Base-by-base conservation (phyloP, 1,140 invertebrate species). In the Bombyx mandarina region DNA sequence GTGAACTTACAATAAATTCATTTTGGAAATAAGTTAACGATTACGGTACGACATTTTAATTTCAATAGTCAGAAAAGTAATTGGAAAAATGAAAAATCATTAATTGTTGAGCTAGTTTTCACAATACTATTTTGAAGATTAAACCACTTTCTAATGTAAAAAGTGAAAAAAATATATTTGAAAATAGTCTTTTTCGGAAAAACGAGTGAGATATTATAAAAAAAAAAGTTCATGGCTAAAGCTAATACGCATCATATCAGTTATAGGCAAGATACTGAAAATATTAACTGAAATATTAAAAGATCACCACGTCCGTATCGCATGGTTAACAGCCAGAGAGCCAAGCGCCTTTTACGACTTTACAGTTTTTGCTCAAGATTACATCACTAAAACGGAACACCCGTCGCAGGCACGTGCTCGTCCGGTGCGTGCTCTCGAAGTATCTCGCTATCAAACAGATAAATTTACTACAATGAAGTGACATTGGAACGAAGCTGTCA, bases 381-480 rank as follows among this genome's bases (percentile, higher is more conserved):
- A 12, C 9, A 10, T 10, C 45, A 12, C 4, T 10, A 10, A 47
- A 47, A 9, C 45, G 45, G 12, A 10, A 47, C 45, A 12, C 48
- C 43, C 44, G 43, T 46, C 42, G 46, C 55, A 47, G 53, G 66
- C 65, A 66, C 63, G 65, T 66, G 65, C 63, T 56, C 48, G 7
- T 7, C 48, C 22, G 26, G 26, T 35, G 26, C 26, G 26, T 35
- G 26, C 26, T 35, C 26, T 5, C 26, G 26, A 67, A 62, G 65
- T 68, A 75, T 69, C 73, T 68, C 72, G 60, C 60, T 60, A 63
- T 59, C 26, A 35, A 35, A 35, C 26, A 35, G 75, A 79, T 81
- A 83, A 80, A 68, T 79, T 83, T 83, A 83, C 78, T 79, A 80
- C 68, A 76, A 75, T 72, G 72, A 63, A 48, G 52, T 26, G 35